Percentiles rank a stretch among this genome's conserved stretches.
phyloP scores from a whole-genome alignment of 2,797 vertebrate species.

The Cyclopterus lumpus region DNA sequence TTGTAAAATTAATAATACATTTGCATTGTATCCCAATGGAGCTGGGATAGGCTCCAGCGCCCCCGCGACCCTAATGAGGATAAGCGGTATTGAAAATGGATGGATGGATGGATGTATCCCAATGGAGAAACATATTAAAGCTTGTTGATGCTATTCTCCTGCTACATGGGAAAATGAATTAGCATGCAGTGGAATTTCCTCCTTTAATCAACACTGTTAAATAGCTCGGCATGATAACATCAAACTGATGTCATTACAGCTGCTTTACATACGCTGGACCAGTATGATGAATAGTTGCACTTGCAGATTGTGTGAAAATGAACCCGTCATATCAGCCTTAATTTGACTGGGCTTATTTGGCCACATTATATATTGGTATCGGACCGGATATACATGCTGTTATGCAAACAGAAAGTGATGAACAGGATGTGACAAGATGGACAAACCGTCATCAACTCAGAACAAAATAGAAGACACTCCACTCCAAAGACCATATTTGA shows the following conservation, averaged over 20 bases:
- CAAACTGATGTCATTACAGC: slow-evolving; percentile 9
- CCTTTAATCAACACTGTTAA: slow-evolving; percentile 15
- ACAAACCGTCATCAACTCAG: background rate
- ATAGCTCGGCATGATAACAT: background rate
- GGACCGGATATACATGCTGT: background rate
- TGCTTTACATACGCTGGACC: slow-evolving; percentile 16
- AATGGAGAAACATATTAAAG: background rate
- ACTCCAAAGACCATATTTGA: background rate
- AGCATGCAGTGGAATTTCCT: slow-evolving; percentile 15
- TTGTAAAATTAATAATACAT: background rate
- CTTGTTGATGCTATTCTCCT: background rate
- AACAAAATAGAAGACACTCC: background rate
- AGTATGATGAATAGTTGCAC: background rate
- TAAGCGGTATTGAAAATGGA: too few species aligned
- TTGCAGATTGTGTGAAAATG: slow-evolving; percentile 6
- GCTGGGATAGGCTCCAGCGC: too few species aligned
- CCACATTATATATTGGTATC: background rate
- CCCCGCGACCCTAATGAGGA: too few species aligned
- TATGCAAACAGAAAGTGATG: slow-evolving; percentile 18
- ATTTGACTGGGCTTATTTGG: background rate
- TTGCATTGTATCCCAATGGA: background rate
- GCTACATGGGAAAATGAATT: background rate
- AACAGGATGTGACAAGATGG: background rate
- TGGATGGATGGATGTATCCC: too few species aligned
- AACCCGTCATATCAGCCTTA: background rate